These are phyloP conservation scores for Glossosoma conforme DNA, from an alignment of 1,140 invertebrate species.

Conservation along the genomic window DNA sequence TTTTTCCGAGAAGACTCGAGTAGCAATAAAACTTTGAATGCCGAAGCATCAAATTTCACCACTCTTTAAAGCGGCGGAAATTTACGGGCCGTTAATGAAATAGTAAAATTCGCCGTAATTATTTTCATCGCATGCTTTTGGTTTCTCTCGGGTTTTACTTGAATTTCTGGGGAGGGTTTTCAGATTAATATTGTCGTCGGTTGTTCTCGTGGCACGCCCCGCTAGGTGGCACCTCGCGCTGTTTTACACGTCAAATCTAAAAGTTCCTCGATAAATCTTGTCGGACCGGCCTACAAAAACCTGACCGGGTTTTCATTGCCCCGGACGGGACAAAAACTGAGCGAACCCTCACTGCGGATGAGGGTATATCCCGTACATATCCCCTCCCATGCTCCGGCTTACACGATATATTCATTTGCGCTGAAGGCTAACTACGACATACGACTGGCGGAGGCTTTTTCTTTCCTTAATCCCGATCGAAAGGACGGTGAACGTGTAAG, in stretches of 20 bases:
- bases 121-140: conserved; percentile 16
- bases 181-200: conserved; percentile 13
- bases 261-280: conserved; percentile 24
- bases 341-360: conserved; percentile 11
- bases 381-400: conserved; percentile 1
- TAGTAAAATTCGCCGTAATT: conserved; percentile 11
- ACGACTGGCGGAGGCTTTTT: conserved; percentile 5
- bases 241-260: conserved; percentile 19
- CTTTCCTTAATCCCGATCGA: conserved; percentile 10
- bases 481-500: neutral
- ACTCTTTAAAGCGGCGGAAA: too few species aligned
- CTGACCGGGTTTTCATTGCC: conserved; percentile 2
- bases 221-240: neutral
- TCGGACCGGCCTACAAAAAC: conserved; percentile 13
- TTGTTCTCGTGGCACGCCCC: neutral
- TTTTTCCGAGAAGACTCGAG: too few species aligned
- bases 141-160: too few species aligned
- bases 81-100: conserved; percentile 20
- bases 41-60: too few species aligned
- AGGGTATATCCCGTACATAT: neutral
- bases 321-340: conserved; percentile 20
- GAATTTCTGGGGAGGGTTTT: conserved; percentile 2
- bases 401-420: conserved; percentile 28
- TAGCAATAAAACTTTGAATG: too few species aligned
- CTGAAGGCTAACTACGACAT: conserved; percentile 19